Percentiles rank a stretch among this genome's conserved stretches.
Evolutionary conservation across 2,797 vertebrate species (phyloP).

Genomic region (Synanceia verrucosa): DNA sequence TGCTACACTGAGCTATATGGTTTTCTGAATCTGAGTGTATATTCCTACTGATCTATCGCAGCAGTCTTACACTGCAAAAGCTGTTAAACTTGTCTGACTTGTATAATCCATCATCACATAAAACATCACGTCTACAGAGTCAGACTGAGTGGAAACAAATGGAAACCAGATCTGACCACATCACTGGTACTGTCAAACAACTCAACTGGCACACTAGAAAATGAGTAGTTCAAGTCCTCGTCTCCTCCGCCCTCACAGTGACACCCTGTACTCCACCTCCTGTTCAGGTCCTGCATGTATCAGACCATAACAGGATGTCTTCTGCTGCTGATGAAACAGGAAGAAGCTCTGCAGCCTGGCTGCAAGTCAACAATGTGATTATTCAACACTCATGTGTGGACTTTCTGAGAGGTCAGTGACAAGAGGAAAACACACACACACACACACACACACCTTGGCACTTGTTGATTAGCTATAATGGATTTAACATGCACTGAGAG

Average conservation of each 20-base stretch:
- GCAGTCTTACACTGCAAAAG: not conserved
- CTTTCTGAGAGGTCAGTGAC: slow-evolving; percentile 37
- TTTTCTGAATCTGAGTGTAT: not conserved
- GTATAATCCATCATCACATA: not conserved
- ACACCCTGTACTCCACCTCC: slow-evolving; percentile 5
- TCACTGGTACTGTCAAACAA: not conserved
- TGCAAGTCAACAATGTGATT: slow-evolving; percentile 53
- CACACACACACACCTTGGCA: slow-evolving; percentile 25
- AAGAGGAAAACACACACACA: not conserved
- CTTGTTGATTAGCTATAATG: slow-evolving; percentile 58
- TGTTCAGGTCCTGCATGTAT: slow-evolving; percentile 9
- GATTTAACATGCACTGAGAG: slow-evolving; percentile 41
- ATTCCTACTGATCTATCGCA: too few species aligned
- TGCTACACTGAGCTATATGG: not conserved
- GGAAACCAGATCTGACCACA: too few species aligned
- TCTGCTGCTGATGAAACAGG: slow-evolving; percentile 38
- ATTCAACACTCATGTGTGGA: slow-evolving; percentile 30
- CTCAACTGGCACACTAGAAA: not conserved
- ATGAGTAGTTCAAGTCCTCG: not conserved
- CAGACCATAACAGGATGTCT: slow-evolving; percentile 64
- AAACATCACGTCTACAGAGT: not conserved
- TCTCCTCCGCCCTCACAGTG: not conserved
- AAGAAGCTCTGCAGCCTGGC: slow-evolving; percentile 43
- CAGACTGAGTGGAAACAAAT: too few species aligned
- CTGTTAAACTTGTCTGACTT: not conserved